Percentiles rank a stretch among this genome's conserved stretches.
Conservation (phyloP, 1,140 invertebrate genomes). For the Lucilia cuprina region DNA sequence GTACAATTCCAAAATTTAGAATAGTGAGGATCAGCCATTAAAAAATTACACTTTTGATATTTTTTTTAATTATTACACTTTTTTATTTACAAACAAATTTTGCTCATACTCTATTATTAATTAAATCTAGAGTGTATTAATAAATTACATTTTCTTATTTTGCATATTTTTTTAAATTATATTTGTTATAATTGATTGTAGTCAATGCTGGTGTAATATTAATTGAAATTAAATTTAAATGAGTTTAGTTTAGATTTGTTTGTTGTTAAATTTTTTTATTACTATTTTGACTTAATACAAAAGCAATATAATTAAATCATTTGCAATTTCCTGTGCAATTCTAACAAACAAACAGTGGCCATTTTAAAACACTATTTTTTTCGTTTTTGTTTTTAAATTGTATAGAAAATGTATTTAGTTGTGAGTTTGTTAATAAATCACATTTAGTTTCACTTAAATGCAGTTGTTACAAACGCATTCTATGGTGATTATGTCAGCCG, state of each 20-base stretch:
- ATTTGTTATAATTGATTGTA: not conserved
- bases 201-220: slow-evolving; percentile 19
- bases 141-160: not conserved
- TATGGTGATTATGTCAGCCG: slow-evolving; percentile 24
- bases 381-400: not conserved
- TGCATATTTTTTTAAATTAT: not conserved
- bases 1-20: not conserved
- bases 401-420: slow-evolving; percentile 7
- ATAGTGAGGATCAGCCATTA: too few species aligned
- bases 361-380: not conserved
- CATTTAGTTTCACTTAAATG: slow-evolving; percentile 8
- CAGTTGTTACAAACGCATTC: slow-evolving; percentile 27
- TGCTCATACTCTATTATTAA: too few species aligned
- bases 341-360: not conserved
- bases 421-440: slow-evolving; percentile 31
- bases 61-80: too few species aligned
- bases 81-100: too few species aligned
- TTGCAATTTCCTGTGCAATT: slow-evolving; percentile 35
- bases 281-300: not conserved
- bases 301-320: slow-evolving; percentile 34
- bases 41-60: too few species aligned
- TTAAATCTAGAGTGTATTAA: too few species aligned
- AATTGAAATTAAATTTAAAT: slow-evolving; percentile 30
- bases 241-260: not conserved
- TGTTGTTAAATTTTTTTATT: slow-evolving; percentile 1